Evolutionary conservation across 2,888 invertebrate genomes (phyloP), one percentile per base, ranked within the genome.

Genomic region (Lithophane ornitopus): DNA sequence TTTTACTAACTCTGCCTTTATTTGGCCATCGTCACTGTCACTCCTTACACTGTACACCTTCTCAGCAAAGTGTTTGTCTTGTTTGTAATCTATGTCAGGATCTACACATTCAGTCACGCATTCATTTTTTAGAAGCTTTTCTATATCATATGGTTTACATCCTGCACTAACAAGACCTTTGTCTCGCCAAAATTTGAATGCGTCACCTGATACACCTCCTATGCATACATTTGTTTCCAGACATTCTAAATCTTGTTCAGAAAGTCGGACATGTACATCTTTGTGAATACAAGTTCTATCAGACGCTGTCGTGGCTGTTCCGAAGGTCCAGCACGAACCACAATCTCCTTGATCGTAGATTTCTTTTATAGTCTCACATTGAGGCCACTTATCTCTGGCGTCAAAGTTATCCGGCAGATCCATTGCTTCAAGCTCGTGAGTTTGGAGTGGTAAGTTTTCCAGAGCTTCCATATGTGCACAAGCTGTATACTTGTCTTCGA

Each of bases 211-310:
- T 0, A 0, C 0, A 3, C 81, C 86, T 3, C 67, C 78, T 0
- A 0, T 0, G 12, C 81, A 85, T 1, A 77, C 74, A 0, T 52
- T 0, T 0, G 11, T 0, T 3, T 58, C 0, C 0, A 2, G 0
- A 73, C 86, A 85, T 28, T 75, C 46, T 0, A 85, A 61, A 54
- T 85, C 85, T 76, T 85, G 73, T 75, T 81, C 80, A 39, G 85
- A 62, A 41, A 85, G 80, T 3, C 41, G 44, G 0, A 85, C 80
- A 7, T 77, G 56, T 59, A 62, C 4, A 12, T 58, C 22, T 68
- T 73, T 85, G 28, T 78, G 83, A 3, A 86, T 87, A 34, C 86
- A 86, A 9, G 68, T 81, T 75, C 86, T 81, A 26, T 86, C 86
- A 6, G 87, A 82, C 0, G 85, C 87, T 59, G 78, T 49, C 0